A percentile compares a stretch with the other conserved stretches of the same genome.
These are phyloP conservation scores for Phyllostomus discolor DNA, from an alignment of 2,113 vertebrate genomes.

Conservation along the genomic window DNA sequence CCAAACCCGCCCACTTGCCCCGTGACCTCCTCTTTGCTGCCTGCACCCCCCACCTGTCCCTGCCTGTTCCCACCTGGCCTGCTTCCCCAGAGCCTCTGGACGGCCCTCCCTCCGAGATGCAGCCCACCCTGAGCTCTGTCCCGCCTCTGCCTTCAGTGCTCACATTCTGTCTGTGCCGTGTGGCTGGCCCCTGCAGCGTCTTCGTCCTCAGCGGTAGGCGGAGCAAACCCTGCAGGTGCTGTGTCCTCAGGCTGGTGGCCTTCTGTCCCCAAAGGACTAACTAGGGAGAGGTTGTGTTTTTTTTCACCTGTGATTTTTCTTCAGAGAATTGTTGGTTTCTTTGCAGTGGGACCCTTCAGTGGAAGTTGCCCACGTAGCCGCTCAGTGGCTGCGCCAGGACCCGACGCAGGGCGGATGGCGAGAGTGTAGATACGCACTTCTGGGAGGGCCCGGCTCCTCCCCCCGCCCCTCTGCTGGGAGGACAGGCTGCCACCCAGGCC, in stretches of 20 bases:
- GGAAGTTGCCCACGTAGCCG: not conserved
- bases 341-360: not conserved
- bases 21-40: not conserved
- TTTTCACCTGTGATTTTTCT: not conserved
- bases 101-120: not conserved
- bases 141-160: not conserved
- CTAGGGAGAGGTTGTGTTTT: too few relatives aligned
- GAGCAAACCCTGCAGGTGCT: not conserved
- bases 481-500: not conserved
- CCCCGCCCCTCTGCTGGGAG: not conserved
- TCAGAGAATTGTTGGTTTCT: not conserved
- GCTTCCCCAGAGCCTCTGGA: not conserved
- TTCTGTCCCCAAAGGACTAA: not conserved
- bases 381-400: not conserved
- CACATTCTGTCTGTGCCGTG: too few relatives aligned
- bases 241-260: not conserved
- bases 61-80: constrained; percentile 10
- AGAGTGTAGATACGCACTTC: not conserved
- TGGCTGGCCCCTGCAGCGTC: not conserved
- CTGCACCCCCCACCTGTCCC: not conserved
- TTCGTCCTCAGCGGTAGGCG: not conserved
- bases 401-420: not conserved
- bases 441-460: not conserved
- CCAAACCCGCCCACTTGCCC: not conserved
- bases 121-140: not conserved